Evolutionary conservation across 1,140 invertebrate species (phyloP), one percentile per base, ranked within the genome.

Genomic region (Nebria ingens): DNA sequence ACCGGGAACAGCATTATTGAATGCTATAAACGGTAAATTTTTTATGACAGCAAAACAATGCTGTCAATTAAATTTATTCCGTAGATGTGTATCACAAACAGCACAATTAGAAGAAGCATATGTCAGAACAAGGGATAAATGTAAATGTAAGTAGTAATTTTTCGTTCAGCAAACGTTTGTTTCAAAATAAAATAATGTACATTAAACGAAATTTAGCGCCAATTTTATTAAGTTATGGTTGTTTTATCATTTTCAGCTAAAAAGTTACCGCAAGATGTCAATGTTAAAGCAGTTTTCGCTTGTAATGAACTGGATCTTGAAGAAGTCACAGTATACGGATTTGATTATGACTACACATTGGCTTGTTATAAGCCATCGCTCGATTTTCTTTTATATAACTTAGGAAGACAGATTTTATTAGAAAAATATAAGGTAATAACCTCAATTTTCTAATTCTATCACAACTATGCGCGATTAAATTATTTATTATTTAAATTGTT

Each of bases 321-420:
- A 56, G 89, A 96, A 68, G 89, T 98, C 25, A 81, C 91, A 65
- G 91, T 97, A 1, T 98, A 97, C 78, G 96, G 96, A 15, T 98
- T 98, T 77, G 96, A 98, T 76, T 98, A 98, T 78, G 96, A 98
- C 71, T 98, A 98, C 67, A 98, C 96, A 0, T 71, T 98, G 58
- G 94, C 94, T n/a, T 89, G 89, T 64, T 98, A 98, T 71, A 94
- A 91, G 65, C 85, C 88, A 17, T 81, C 86, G 29, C 74, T 98
- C 68, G 91, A 97, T 70, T 81, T 87, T 66, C 74, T 97, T n/a
- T 79, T 98, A 3, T 98, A 97, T 71, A 87, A 92, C 66, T 76
- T 97, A 34, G 95, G 91, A 4, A 81, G 86, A 60, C 85, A 96
- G 64, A 84, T 84, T 67, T 77, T 98, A 0, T 83, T 98, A 51